Evolutionary conservation across 2,888 invertebrate genomes (phyloP), one percentile per base, ranked within the genome.

Genomic region (Stenichneumon culpator): DNA sequence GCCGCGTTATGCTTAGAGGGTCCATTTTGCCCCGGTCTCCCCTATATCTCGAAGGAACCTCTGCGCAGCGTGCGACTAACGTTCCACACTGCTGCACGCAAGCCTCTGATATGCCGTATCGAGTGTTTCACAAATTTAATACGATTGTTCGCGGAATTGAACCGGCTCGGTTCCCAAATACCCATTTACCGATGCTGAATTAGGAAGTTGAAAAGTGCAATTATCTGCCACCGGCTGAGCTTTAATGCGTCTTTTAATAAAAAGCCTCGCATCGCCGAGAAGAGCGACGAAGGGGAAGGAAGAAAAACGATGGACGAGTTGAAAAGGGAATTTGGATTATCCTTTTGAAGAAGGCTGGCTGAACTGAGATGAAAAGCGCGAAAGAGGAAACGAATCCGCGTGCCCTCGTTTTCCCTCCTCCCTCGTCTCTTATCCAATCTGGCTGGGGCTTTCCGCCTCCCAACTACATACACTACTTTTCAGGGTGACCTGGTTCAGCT

Each of bases 401-500:
- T 52, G 36, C n/a, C 25, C 69, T 22, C 69, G 60, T 77, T 68
- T 69, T 57, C 19, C 19, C 39, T 79, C 44, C 4, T 65, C 16
- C 60, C 32, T 11, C 32, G 16, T n/a, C 44, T 68, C 47, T 44
- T 54, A 36, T 79, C 16, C 44, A 57, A 77, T 79, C 60, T 47
- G 6, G 28, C 19, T 14, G 50, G 39, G 57, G 25, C 60, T 7
- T 47, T 32, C 9, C 39, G 22, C 47, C 60, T 36, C 9, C 19
- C 39, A 25, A 28, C 4, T 54, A 19, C 69, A 6, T 5, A 50
- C 19, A 57, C 73, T 65, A 79, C 22, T 87, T 94, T 94, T 44
- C 95, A 98, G 98, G 98, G 98, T 1, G 98, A 99, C 92, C 95
- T 98, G 86, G 98, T 99, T 25, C 98, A 98, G 93, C 95, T 98